Evolutionary conservation across 1,140 invertebrate genomes (phyloP).

Genomic region (Zaprionus gabonicus): DNA sequence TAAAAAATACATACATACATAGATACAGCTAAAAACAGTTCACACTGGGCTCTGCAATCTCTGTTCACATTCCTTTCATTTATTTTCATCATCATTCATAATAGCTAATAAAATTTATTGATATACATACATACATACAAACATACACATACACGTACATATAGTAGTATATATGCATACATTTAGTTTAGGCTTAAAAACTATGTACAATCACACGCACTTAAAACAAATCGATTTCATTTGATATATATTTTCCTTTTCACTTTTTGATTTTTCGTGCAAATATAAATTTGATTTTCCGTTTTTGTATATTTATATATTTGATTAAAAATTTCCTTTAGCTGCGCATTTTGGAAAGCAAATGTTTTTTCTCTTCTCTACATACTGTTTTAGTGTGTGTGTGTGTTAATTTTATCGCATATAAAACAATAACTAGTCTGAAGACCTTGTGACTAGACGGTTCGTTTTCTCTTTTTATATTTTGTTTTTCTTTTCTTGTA

Average conservation of each 20-base stretch:
- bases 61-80: slow-evolving; percentile 35
- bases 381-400: slow-evolving; percentile 44
- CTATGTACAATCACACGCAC: slow-evolving; percentile 79
- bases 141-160: slow-evolving; percentile 6
- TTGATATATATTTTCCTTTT: slow-evolving; percentile 21
- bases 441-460: slow-evolving; percentile 82
- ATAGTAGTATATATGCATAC: slow-evolving; percentile 32
- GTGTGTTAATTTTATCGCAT: slow-evolving; percentile 52
- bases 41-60: slow-evolving; percentile 36
- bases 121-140: slow-evolving; percentile 37
- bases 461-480: slow-evolving; percentile 62
- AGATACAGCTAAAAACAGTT: slow-evolving; percentile 66
- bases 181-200: slow-evolving; percentile 57
- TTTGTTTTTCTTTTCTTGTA: slow-evolving; percentile 39
- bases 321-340: slow-evolving; percentile 37
- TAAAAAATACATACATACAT: slow-evolving; percentile 72
- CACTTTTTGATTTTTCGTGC: slow-evolving; percentile 10
- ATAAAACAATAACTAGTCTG: slow-evolving; percentile 83
- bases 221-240: slow-evolving; percentile 69
- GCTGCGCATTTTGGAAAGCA: slow-evolving; percentile 57
- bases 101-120: slow-evolving; percentile 60
- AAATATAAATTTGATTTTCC: slow-evolving; percentile 15
- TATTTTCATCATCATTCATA: slow-evolving; percentile 56
- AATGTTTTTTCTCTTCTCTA: slow-evolving; percentile 50
- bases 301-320: slow-evolving; percentile 5